phyloP scores from a whole-genome alignment of 1,140 invertebrate species.

The Apis mellifera region DNA sequence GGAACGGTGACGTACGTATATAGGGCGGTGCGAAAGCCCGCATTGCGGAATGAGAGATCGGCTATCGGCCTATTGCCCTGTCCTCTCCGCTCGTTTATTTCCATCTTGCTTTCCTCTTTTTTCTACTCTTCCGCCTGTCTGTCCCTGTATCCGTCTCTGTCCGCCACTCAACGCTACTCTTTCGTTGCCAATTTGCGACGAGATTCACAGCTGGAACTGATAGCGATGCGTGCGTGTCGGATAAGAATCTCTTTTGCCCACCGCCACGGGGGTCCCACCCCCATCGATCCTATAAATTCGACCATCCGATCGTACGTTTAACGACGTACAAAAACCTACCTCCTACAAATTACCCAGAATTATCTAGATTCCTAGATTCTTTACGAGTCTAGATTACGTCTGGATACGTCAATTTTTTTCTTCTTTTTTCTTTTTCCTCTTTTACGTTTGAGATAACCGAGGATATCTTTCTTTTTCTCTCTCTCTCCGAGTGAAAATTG shows the following conservation, averaged over 20 bases:
- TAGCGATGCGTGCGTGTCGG: slow-evolving; percentile 25
- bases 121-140: neutral
- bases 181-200: slow-evolving; percentile 55
- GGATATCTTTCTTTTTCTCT: neutral
- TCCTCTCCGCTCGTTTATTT: slow-evolving; percentile 34
- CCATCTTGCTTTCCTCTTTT: slow-evolving; percentile 19
- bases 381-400: neutral
- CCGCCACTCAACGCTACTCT: neutral
- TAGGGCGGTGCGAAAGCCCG: slow-evolving; percentile 59
- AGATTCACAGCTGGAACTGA: slow-evolving; percentile 53
- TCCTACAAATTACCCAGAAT: neutral
- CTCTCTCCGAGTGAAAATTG: neutral
- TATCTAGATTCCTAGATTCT: slow-evolving; percentile 4
- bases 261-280: neutral
- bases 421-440: no score
- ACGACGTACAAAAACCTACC: neutral
- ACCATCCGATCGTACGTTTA: slow-evolving; percentile 22
- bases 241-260: slow-evolving; percentile 38
- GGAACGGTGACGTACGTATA: slow-evolving; percentile 37
- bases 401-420: slow-evolving; percentile 1
- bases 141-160: slow-evolving; percentile 12
- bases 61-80: slow-evolving; percentile 60
- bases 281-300: slow-evolving; percentile 41
- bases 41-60: slow-evolving; percentile 68
- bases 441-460: no score